Evolutionary conservation across 2,797 vertebrate genomes (phyloP).

Genomic region (Lepus townsendii): DNA sequence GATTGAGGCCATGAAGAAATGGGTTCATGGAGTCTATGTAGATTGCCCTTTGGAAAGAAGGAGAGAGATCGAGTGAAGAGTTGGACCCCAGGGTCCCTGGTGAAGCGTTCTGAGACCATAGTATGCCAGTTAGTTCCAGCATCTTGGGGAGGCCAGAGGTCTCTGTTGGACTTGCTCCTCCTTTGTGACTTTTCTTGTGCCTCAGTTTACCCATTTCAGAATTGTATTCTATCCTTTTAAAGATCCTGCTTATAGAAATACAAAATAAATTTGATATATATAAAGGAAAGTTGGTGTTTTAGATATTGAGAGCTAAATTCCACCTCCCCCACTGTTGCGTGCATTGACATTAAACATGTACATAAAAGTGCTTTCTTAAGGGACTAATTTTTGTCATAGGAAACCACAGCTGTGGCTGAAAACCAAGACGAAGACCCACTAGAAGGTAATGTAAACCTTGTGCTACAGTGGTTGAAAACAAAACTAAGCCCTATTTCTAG

Average conservation of each 20-base stretch:
- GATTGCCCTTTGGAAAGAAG: background rate
- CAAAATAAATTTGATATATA: background rate
- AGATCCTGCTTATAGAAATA: conserved; percentile 29
- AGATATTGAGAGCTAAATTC: conserved; percentile 7
- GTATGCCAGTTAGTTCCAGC: too few species aligned
- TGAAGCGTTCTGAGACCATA: too few species aligned
- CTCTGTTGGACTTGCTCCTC: background rate
- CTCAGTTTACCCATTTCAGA: background rate
- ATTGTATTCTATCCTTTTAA: conserved; percentile 1
- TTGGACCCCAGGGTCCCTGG: background rate
- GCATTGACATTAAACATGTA: conserved; percentile 1
- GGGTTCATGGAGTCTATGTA: background rate
- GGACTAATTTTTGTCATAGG: conserved; percentile 80
- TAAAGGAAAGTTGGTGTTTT: background rate
- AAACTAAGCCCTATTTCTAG: background rate
- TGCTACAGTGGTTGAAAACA: background rate
- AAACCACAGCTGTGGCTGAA: conserved; percentile 86
- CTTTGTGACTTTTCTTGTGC: background rate
- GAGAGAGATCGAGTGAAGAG: too few species aligned
- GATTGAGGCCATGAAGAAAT: background rate
- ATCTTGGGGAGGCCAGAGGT: background rate
- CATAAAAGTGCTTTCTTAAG: background rate
- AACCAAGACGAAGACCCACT: conserved; percentile 90
- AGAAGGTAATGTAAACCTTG: conserved; percentile 89
- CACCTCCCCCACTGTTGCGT: background rate